phyloP scores from a whole-genome alignment of 2,113 vertebrate species.

The Syngnathoides biaculeatus region DNA sequence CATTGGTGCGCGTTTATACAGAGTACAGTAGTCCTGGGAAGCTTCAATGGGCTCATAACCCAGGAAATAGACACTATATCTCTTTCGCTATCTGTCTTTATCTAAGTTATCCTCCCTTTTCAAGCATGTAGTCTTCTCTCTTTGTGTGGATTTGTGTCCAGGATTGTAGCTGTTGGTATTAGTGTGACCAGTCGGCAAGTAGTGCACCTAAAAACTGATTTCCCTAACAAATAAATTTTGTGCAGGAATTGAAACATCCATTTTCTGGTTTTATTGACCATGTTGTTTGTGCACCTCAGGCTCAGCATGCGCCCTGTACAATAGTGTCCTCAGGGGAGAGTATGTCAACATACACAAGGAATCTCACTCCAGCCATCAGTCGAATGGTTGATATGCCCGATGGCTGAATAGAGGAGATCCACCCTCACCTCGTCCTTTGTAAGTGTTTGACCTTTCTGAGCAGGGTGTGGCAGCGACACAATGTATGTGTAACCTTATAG shows the following conservation, averaged over 20 bases:
- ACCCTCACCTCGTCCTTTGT: conserved; percentile 57
- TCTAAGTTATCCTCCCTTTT: conserved; percentile 9
- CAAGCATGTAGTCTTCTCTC: neutral
- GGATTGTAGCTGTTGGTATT: conserved; percentile 46
- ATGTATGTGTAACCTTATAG: conserved; percentile 66
- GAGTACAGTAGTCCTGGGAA: conserved; percentile 10
- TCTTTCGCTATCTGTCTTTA: conserved; percentile 4
- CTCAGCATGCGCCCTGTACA: conserved; percentile 19
- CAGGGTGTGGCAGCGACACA: conserved; percentile 57
- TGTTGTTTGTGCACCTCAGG: conserved; percentile 34
- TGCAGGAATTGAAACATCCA: conserved; percentile 25
- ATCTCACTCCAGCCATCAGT: conserved; percentile 47
- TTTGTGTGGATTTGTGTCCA: conserved; percentile 12
- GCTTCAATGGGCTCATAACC: conserved; percentile 23
- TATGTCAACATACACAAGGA: conserved; percentile 46
- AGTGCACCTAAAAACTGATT: conserved; percentile 44
- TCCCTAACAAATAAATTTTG: neutral
- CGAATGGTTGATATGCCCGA: conserved; percentile 20
- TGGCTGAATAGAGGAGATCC: conserved; percentile 44
- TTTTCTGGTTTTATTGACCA: conserved; percentile 5
- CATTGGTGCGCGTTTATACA: neutral
- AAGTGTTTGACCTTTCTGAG: conserved; percentile 43
- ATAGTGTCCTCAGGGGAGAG: conserved; percentile 31
- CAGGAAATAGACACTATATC: neutral
- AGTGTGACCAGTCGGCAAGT: conserved; percentile 52